Conservation (phyloP, 2,113 vertebrate genomes). For the Sturnira hondurensis region DNA sequence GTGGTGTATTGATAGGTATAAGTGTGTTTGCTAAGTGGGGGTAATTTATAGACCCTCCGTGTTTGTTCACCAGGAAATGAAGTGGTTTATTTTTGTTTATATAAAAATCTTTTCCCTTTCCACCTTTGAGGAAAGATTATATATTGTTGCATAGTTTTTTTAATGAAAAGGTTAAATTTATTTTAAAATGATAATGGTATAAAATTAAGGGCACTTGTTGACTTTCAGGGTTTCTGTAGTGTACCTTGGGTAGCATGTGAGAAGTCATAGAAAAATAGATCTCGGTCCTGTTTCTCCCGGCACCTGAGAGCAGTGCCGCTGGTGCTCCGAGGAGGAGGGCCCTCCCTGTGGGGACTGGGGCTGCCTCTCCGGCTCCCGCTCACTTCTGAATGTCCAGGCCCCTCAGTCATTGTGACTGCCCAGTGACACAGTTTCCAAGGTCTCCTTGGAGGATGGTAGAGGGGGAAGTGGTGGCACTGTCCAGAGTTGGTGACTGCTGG, state of each 20-base stretch:
- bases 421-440: accelerated
- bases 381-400: neutral
- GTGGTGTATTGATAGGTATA: neutral
- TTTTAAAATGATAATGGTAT: neutral
- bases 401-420: neutral
- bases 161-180: neutral
- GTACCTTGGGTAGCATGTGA: neutral
- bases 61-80: neutral
- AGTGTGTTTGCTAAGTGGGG: neutral
- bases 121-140: neutral
- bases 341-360: neutral
- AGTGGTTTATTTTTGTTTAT: neutral
- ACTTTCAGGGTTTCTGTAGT: neutral
- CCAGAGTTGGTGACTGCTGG: neutral
- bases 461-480: accelerated
- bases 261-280: neutral
- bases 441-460: neutral
- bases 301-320: neutral
- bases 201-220: neutral
- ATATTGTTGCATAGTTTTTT: neutral
- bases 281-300: neutral
- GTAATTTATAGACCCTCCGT: neutral
- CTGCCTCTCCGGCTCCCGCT: neutral
- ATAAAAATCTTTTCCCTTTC: neutral
- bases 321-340: no score